Evolutionary conservation across 2,113 vertebrate species (phyloP).

Genomic region (Stigmatopora nigra): DNA sequence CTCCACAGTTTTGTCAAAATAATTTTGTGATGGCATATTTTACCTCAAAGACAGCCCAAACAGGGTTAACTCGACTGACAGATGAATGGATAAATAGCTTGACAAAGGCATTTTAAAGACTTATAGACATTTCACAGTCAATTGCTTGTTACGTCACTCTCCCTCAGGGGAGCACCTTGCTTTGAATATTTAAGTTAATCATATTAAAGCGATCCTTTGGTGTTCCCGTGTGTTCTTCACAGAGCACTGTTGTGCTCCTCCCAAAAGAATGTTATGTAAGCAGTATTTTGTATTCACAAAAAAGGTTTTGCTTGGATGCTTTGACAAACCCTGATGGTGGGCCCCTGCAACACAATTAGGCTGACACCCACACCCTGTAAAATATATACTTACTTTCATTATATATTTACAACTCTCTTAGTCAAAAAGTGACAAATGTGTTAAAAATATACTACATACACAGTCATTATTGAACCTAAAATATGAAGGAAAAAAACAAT

Average conservation of each 20-base stretch:
- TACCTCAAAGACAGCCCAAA: background rate
- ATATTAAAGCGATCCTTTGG: background rate
- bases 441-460: no score
- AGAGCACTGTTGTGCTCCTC: constrained; percentile 26
- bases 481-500: no score
- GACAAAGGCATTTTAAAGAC: background rate
- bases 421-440: no score
- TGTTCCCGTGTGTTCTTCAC: background rate
- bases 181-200: background rate
- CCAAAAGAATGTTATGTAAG: constrained; percentile 35
- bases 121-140: background rate
- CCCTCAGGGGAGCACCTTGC: background rate
- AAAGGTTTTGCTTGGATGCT: constrained; percentile 1
- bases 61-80: background rate
- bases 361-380: background rate
- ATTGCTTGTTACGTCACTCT: background rate
- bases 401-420: background rate
- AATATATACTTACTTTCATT: background rate
- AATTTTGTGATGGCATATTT: background rate
- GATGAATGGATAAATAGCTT: background rate
- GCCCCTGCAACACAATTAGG: constrained; percentile 3
- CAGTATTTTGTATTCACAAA: constrained; percentile 29
- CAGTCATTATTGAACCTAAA: no score
- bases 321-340: background rate
- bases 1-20: background rate